A percentile compares a stretch with the other conserved stretches of the same genome.
Conservation (phyloP, 1,140 invertebrate genomes). For the Lepidotrigona ventralis region DNA sequence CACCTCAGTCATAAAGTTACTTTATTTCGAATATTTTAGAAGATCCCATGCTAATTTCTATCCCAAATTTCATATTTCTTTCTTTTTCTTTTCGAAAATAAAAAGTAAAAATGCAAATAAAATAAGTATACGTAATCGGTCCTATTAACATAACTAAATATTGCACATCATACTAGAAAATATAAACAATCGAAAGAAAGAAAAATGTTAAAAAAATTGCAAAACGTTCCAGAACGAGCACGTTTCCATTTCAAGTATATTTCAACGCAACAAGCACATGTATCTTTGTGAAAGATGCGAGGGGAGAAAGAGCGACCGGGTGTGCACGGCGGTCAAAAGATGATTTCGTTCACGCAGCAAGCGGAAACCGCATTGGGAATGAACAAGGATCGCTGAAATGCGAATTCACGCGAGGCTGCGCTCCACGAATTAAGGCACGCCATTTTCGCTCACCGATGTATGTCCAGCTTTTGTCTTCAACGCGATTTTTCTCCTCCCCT, state of each 20-base stretch:
- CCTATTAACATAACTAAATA: no score
- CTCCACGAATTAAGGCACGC: constrained; percentile 30
- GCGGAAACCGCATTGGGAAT: constrained; percentile 9
- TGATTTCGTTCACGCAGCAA: constrained; percentile 40
- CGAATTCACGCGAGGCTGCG: constrained; percentile 35
- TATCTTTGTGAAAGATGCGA: no score
- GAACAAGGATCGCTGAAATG: constrained; percentile 36
- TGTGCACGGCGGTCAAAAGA: constrained; percentile 44
- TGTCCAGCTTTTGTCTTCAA: neutral
- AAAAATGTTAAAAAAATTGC: neutral
- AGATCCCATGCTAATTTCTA: no score
- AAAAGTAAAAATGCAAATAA: no score
- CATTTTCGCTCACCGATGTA: constrained; percentile 24
- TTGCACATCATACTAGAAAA: neutral
- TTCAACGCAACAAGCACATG: no score
- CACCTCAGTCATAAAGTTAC: no score
- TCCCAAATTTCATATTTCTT: no score
- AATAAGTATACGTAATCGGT: no score
- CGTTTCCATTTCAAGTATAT: neutral
- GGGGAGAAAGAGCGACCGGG: constrained; percentile 5
- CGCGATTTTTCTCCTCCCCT: neutral
- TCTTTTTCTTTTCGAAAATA: no score
- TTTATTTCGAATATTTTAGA: no score
- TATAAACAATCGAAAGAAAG: neutral
- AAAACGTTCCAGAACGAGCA: neutral